These are phyloP conservation scores for Epirrhoe tristata DNA, from an alignment of 2,888 invertebrate species.

Conservation along the genomic window DNA sequence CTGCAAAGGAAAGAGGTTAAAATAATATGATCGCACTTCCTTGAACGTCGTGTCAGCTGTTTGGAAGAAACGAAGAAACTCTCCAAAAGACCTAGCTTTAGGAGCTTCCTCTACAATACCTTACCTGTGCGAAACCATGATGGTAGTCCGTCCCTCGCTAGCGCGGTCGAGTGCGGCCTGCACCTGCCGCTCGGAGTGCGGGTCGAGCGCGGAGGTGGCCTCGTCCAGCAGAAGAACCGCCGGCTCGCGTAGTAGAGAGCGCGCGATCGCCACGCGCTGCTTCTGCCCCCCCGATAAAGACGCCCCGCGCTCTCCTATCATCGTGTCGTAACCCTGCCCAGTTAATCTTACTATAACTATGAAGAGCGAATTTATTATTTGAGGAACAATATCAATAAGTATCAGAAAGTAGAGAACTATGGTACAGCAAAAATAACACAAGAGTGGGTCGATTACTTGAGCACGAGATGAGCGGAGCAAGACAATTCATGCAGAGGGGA, in stretches of 20 bases:
- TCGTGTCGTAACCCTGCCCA: constrained; percentile 89
- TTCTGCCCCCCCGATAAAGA: constrained; percentile 94
- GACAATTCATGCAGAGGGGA: no score
- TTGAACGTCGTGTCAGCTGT: background rate
- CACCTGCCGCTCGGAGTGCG: constrained; percentile 91
- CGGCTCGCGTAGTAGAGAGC: constrained; percentile 91
- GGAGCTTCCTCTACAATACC: no score
- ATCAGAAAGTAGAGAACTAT: no score
- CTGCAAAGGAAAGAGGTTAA: constrained; percentile 53
- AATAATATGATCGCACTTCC: background rate
- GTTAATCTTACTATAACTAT: background rate
- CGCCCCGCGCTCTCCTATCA: constrained; percentile 92
- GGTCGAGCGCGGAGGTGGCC: constrained; percentile 93
- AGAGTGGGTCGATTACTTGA: no score
- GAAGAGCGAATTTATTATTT: no score
- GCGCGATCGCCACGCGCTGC: constrained; percentile 93
- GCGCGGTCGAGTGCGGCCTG: constrained; percentile 91
- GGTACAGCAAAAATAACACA: no score
- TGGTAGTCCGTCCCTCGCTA: constrained; percentile 89
- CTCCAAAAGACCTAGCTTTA: no score
- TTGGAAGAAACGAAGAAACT: no score
- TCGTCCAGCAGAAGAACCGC: constrained; percentile 91
- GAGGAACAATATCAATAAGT: no score
- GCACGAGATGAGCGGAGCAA: no score
- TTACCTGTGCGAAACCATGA: constrained; percentile 89